Conservation (phyloP, 2,888 invertebrate genomes). For the Ephialtes manifestator region DNA sequence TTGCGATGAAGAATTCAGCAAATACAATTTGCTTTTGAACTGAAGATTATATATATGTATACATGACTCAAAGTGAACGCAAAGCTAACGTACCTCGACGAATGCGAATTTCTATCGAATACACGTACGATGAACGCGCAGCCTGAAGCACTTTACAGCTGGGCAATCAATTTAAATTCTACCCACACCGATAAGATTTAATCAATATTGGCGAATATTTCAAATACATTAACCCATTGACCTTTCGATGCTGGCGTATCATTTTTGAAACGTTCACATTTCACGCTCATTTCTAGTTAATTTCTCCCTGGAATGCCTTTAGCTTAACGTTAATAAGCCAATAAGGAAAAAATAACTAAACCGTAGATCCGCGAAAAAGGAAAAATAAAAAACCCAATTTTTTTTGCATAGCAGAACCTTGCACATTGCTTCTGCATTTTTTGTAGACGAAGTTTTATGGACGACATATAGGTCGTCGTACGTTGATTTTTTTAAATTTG, state of each 20-base stretch:
- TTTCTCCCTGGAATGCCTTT: too few relatives aligned
- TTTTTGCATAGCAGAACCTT: too few relatives aligned
- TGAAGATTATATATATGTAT: not conserved
- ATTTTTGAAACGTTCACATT: too few relatives aligned
- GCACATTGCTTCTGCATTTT: too few relatives aligned
- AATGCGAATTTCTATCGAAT: not conserved
- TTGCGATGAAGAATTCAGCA: not conserved
- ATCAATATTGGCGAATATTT: not conserved
- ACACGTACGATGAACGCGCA: not conserved
- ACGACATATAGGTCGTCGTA: too few relatives aligned
- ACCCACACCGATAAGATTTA: not conserved
- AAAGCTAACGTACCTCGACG: not conserved
- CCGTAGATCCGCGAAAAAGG: too few relatives aligned
- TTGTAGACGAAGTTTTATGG: too few relatives aligned
- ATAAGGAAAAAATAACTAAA: too few relatives aligned
- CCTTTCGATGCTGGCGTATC: not conserved
- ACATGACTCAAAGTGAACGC: not conserved
- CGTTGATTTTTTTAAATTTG: too few relatives aligned
- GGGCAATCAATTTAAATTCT: not conserved
- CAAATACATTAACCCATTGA: not conserved
- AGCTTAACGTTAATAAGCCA: too few relatives aligned
- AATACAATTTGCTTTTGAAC: slow-evolving; percentile 2
- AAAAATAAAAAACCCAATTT: too few relatives aligned
- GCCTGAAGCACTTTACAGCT: not conserved
- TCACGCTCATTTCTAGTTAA: too few relatives aligned